A percentile compares a stretch with the other conserved stretches of the same genome.
Evolutionary conservation across 2,797 vertebrate species (phyloP).

Genomic region (Vultur gryphus): DNA sequence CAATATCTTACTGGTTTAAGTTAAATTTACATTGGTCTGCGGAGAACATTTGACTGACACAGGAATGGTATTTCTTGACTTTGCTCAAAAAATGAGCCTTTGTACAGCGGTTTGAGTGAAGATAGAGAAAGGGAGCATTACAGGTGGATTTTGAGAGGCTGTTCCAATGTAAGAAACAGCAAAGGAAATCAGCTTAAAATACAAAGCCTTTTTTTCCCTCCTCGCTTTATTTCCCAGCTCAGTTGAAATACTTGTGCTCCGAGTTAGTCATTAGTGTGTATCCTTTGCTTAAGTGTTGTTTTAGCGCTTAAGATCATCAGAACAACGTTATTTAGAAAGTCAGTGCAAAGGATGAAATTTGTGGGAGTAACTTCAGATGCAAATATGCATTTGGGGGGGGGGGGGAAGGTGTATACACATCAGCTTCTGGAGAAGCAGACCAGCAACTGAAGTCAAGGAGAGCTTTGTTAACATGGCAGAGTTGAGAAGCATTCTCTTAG

Average conservation of each 20-base stretch:
- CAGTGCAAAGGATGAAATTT: neutral
- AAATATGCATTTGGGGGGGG: neutral
- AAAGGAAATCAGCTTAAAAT: neutral
- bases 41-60: neutral
- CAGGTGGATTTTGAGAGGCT: neutral
- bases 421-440: neutral
- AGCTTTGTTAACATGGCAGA: neutral
- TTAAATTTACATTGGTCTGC: neutral
- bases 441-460: neutral
- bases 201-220: neutral
- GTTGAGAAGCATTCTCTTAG: neutral
- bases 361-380: neutral
- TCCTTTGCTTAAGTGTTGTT: neutral
- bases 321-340: neutral
- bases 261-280: neutral
- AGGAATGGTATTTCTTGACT: neutral
- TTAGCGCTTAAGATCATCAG: neutral
- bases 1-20: neutral
- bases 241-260: neutral
- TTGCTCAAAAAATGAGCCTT: neutral
- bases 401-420: rapidly evolving
- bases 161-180: neutral
- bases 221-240: neutral
- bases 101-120: neutral
- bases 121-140: neutral